Base-by-base conservation (phyloP, 2,888 invertebrate species). In the Anthrax anthrax region DNA sequence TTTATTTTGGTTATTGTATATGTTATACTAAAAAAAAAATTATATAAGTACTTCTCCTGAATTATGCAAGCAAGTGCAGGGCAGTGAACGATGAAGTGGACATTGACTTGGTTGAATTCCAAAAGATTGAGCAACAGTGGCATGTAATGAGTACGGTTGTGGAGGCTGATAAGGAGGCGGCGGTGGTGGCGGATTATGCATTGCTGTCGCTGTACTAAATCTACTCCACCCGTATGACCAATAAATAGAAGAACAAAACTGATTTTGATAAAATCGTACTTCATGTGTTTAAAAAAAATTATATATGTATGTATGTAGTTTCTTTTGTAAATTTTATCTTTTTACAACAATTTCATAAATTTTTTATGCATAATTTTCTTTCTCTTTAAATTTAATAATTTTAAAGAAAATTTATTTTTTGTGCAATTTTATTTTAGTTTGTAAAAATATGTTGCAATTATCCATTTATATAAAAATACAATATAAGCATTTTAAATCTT, bases 21-120 rank as follows among this genome's bases (percentile, higher is more conserved):
- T 23, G 23, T 23, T 6, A 23, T 23, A 8, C 19, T 23, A 39
- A 29, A 18, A 16, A 12, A 2, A 41, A 17, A 13, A 16, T 13
- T 39, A 23, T 16, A n/a, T 47, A 44, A 40, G 45, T 54, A 60
- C 58, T 58, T 69, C 69, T 56, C 67, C 57, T 52, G 65, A 59
- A 57, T 60, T 66, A 56, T 71, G 72, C 62, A 75, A 61, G 68
- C 86, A 86, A 51, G 75, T 74, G 70, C 86, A 86, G 48, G 79
- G 75, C 50, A 83, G 83, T 62, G 83, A 75, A 51, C 83, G 81
- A 66, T 86, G 86, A 50, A 84, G 70, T 45, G 82, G 77, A 62
- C 86, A 86, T 63, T 77, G 75, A 45, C 73, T 68, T 50, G 73
- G 70, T 59, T 78, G 80, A 50, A 77, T 67, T 34, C 62, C 66